Conservation (phyloP, 2,888 invertebrate genomes). For the Heliconius cydno region DNA sequence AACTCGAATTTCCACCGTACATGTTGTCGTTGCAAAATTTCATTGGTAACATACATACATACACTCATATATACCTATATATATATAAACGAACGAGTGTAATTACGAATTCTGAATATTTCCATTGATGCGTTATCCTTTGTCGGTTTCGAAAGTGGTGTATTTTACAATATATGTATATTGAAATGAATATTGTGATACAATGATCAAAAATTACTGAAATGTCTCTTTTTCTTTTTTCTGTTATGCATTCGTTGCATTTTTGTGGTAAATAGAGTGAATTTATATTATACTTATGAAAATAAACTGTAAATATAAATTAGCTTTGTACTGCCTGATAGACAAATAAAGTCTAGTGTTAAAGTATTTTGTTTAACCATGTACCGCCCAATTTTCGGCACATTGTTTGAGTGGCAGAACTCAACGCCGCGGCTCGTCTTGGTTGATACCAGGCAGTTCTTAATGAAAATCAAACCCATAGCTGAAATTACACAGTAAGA, state of each 20-base stretch:
- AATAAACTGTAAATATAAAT: neutral
- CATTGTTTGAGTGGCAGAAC: too few relatives aligned
- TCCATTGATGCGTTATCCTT: constrained; percentile 30
- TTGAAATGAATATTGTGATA: constrained; percentile 27
- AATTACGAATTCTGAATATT: constrained; percentile 38
- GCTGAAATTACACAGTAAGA: too few relatives aligned
- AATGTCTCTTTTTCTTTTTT: neutral
- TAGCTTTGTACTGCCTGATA: neutral
- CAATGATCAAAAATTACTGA: neutral
- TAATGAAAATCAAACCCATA: too few relatives aligned
- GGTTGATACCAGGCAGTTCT: too few relatives aligned
- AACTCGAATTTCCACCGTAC: constrained; percentile 58
- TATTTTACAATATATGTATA: constrained; percentile 12
- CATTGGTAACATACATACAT: constrained; percentile 34
- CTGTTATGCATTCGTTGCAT: neutral
- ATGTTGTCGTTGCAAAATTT: constrained; percentile 58
- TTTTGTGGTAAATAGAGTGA: neutral
- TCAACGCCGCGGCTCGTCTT: too few relatives aligned
- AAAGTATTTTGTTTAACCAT: too few relatives aligned
- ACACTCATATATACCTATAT: neutral
- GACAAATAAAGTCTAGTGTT: too few relatives aligned
- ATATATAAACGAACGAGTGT: constrained; percentile 11
- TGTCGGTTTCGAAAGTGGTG: constrained; percentile 26
- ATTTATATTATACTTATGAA: too few relatives aligned
- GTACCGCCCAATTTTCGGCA: too few relatives aligned